A percentile compares a stretch with the other conserved stretches of the same genome.
These are phyloP conservation scores for Ischnus inquisitorius DNA, from an alignment of 2,888 invertebrate species.

Conservation along the genomic window DNA sequence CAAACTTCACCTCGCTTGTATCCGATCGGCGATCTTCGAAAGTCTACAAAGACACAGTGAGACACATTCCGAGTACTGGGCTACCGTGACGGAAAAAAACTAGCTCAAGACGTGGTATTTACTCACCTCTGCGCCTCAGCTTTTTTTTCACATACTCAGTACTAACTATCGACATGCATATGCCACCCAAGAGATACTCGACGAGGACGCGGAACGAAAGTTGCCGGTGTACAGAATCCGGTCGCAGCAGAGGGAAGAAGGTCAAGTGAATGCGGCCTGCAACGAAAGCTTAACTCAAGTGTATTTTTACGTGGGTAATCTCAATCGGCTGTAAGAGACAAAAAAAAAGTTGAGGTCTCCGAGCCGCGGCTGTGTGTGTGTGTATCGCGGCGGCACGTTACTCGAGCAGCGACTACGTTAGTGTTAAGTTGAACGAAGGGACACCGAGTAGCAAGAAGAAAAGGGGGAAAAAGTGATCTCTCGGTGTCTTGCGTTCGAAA, in stretches of 20 bases:
- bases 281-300: conserved; percentile 73
- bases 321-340: conserved; percentile 74
- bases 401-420: conserved; percentile 20
- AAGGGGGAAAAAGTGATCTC: conserved; percentile 62
- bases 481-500: conserved; percentile 47
- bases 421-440: conserved; percentile 57
- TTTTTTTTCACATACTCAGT: conserved; percentile 55
- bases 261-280: conserved; percentile 77
- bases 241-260: conserved; percentile 69
- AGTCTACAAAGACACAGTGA: not conserved
- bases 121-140: conserved; percentile 45
- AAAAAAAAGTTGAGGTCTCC: conserved; percentile 44
- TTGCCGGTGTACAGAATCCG: conserved; percentile 63
- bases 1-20: not conserved
- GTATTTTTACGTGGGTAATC: conserved; percentile 83
- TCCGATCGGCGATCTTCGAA: conserved; percentile 7
- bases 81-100: not conserved
- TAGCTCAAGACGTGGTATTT: conserved; percentile 7
- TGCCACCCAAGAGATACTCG: conserved; percentile 13
- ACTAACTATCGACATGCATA: conserved; percentile 15
- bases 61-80: not conserved
- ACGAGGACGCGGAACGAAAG: conserved; percentile 40
- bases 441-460: conserved; percentile 68
- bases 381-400: conserved; percentile 43
- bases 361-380: conserved; percentile 8